Evolutionary conservation across 2,113 vertebrate genomes (phyloP).

Genomic region (Charina bottae): DNA sequence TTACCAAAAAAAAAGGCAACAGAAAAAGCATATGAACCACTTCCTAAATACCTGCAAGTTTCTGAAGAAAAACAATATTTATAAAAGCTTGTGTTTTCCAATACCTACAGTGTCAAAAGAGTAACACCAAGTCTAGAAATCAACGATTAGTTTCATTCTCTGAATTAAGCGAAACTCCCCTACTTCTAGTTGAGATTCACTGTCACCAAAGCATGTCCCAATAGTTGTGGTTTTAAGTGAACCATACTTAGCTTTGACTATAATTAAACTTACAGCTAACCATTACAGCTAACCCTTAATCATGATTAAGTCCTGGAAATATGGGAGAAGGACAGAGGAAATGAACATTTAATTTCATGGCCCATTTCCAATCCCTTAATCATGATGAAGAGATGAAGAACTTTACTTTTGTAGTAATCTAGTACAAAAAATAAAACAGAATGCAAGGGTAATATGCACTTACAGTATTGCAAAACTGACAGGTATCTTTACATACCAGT

Average conservation of each 20-base stretch:
- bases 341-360: neutral
- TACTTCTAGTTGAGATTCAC: neutral
- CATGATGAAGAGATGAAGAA: neutral
- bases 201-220: neutral
- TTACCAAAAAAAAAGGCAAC: neutral
- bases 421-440: neutral
- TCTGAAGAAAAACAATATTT: slow-evolving; percentile 1
- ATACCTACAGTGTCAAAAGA: neutral
- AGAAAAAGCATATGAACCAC: neutral
- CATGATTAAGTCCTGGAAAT: neutral
- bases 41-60: neutral
- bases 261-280: neutral
- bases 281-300: neutral
- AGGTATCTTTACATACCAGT: neutral
- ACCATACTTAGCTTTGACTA: neutral
- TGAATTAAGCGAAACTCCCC: neutral
- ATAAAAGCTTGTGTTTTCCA: neutral
- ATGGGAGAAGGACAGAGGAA: neutral
- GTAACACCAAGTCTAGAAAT: neutral
- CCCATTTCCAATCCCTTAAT: neutral
- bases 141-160: neutral
- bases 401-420: neutral
- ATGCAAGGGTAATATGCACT: neutral
- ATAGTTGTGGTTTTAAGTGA: neutral
- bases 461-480: neutral